Evolutionary conservation across 2,888 invertebrate species (phyloP).

Genomic region (Tupiocoris notatus): DNA sequence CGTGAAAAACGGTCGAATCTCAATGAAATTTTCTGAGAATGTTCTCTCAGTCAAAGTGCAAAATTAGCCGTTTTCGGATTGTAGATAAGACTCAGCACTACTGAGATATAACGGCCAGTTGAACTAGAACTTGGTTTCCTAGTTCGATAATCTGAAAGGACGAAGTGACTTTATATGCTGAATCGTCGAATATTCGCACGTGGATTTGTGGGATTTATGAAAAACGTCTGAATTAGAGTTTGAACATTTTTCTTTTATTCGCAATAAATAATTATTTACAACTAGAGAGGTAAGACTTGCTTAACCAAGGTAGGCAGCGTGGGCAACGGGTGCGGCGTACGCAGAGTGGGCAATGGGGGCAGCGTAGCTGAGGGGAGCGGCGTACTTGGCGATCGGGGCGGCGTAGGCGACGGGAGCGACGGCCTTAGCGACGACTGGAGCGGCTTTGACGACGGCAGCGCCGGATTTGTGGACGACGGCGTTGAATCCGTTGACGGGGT

Average conservation of each 20-base stretch:
- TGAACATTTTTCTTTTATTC: slow-evolving; percentile 1
- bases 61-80: too few relatives aligned
- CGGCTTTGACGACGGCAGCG: slow-evolving; percentile 26
- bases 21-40: too few relatives aligned
- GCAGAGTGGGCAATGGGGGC: background rate
- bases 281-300: background rate
- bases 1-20: too few relatives aligned
- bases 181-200: too few relatives aligned
- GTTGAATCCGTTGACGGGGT: slow-evolving; percentile 37
- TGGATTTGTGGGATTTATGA: too few relatives aligned
- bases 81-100: too few relatives aligned
- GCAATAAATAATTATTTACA: slow-evolving; percentile 3
- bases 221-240: background rate
- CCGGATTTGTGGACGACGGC: slow-evolving; percentile 32
- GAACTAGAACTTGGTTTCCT: too few relatives aligned
- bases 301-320: background rate
- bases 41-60: too few relatives aligned
- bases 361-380: slow-evolving; percentile 4
- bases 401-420: slow-evolving; percentile 20
- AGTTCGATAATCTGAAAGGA: too few relatives aligned
- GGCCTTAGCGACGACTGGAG: slow-evolving; percentile 36
- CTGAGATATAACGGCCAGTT: too few relatives aligned
- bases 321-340: background rate
- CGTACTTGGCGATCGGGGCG: background rate
- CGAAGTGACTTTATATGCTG: too few relatives aligned